Evolutionary conservation across 2,888 invertebrate species (phyloP).

Genomic region (Dermolepida albohirtum): DNA sequence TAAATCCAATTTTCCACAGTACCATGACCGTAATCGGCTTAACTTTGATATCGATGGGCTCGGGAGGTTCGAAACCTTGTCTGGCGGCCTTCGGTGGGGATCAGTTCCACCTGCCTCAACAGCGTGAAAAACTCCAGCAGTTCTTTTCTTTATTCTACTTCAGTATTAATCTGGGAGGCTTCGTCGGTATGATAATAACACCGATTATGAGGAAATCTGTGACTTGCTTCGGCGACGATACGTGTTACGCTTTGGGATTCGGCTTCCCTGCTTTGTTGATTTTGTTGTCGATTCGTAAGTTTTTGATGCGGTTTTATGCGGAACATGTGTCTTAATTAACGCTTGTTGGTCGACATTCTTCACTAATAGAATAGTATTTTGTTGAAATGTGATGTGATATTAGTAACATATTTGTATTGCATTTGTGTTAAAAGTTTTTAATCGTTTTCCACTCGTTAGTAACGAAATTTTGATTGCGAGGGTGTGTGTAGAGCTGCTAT

Average conservation of each 20-base stretch:
- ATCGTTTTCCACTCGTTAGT: too few relatives aligned
- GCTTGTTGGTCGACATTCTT: too few relatives aligned
- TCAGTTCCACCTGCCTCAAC: constrained; percentile 86
- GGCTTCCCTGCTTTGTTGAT: constrained; percentile 90
- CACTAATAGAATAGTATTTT: too few relatives aligned
- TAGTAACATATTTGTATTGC: too few relatives aligned
- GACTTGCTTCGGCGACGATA: constrained; percentile 79
- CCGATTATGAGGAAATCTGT: constrained; percentile 87
- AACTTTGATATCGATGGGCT: constrained; percentile 86
- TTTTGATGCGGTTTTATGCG: not conserved
- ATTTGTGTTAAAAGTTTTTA: too few relatives aligned
- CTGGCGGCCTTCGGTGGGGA: constrained; percentile 96
- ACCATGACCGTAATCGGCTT: constrained; percentile 65
- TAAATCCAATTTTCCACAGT: constrained; percentile 32
- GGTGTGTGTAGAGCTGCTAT: too few relatives aligned
- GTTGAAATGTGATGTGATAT: too few relatives aligned
- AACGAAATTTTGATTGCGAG: too few relatives aligned
- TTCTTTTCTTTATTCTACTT: constrained; percentile 97
- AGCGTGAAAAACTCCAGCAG: constrained; percentile 81
- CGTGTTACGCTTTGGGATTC: constrained; percentile 89
- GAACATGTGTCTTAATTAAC: too few relatives aligned
- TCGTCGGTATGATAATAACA: constrained; percentile 88
- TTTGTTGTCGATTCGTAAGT: constrained; percentile 82
- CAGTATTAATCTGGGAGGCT: constrained; percentile 90
- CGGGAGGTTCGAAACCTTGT: constrained; percentile 96